Evolutionary conservation across 2,113 vertebrate species (phyloP), one percentile per base, ranked within the genome.

Genomic region (Ranitomeya imitator): DNA sequence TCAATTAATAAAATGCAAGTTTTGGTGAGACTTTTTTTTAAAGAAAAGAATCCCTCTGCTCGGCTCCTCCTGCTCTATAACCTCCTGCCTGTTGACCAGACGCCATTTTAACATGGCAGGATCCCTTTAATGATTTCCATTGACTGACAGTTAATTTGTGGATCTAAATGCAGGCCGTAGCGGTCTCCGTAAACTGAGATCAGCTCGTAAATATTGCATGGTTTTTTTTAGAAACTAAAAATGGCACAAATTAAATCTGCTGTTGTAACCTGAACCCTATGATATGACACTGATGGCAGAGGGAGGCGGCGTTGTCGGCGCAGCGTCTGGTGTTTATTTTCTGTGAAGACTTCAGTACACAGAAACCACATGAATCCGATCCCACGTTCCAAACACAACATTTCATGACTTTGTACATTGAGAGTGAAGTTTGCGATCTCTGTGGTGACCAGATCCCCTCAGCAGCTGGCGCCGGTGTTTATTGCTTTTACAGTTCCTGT

Each of bases 391-490:
- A 57, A 31, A 85, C 57, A 19, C 52, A 55, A 23, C 37, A 11
- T 73, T 73, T 85, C 71, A 84, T 84, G 55, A 71, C 82, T 57
- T 83, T 65, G 60, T 83, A 69, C 82, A 52, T 85, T 51, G 83
- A 55, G 63, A 83, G 60, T 13, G 60, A 67, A 67, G 61, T 23
- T 60, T 15, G 81, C 52, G 81, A 83, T 83, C 60, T 83, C 61
- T 67, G 31, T 69, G 81, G 81, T 83, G 52, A 83, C 80, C 80
- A 51, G 60, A 84, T 74, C 83, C 31, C 54, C 5, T 26, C 16
- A 55, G 23, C 52, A 14, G 83, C 67, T 55, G 83, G 19, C 54
- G 13, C 52, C 67, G 31, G 14, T 3, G 65, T 71, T 85, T 88
- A 83, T 83, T 67, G 81, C 31, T 69, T 83, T 51, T 67, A 18